These are phyloP conservation scores for Epistrophella euchroma DNA, from an alignment of 2,888 invertebrate genomes.

Conservation along the genomic window DNA sequence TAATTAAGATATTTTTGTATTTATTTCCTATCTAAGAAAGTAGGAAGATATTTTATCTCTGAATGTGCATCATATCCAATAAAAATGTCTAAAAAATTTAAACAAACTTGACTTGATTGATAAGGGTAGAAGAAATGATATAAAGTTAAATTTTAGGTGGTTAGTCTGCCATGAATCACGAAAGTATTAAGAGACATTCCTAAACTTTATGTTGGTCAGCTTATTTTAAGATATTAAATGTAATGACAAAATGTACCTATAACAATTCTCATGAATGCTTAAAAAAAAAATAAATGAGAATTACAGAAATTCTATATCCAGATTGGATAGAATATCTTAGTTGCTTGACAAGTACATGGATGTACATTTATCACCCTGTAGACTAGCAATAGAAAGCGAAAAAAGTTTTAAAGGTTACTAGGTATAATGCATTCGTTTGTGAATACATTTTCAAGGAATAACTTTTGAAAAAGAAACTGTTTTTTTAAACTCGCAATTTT, in stretches of 20 bases:
- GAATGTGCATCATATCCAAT: constrained; percentile 7
- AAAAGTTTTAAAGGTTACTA: too few relatives aligned
- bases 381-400: too few relatives aligned
- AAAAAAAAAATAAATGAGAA: too few relatives aligned
- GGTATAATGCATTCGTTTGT: too few relatives aligned
- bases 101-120: constrained; percentile 25
- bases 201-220: not conserved
- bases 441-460: too few relatives aligned
- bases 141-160: not conserved
- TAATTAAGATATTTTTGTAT: not conserved
- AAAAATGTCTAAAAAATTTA: constrained; percentile 15
- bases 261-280: too few relatives aligned
- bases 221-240: not conserved
- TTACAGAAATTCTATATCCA: too few relatives aligned
- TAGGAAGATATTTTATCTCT: not conserved
- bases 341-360: too few relatives aligned
- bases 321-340: too few relatives aligned
- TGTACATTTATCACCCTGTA: too few relatives aligned
- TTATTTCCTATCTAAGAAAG: not conserved
- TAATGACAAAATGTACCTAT: not conserved
- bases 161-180: not conserved
- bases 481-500: too few relatives aligned
- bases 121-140: constrained; percentile 10
- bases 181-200: not conserved
- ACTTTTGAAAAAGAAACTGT: too few relatives aligned